These are phyloP conservation scores for Syngnathus scovelli DNA, from an alignment of 2,113 vertebrate genomes.

Conservation along the genomic window DNA sequence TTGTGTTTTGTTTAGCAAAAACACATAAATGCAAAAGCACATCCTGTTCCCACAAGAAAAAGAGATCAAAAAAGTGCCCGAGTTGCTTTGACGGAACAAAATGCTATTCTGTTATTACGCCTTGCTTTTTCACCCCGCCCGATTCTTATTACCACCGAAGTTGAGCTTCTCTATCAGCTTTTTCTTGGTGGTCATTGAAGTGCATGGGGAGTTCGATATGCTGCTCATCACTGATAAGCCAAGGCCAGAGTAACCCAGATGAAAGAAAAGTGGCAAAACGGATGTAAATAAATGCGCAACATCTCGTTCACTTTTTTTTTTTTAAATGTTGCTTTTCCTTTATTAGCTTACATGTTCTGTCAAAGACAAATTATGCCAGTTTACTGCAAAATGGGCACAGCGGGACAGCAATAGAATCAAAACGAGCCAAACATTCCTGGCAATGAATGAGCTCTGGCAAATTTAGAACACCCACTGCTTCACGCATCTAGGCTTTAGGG, in stretches of 20 bases:
- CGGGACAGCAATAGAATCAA: slow-evolving; percentile 21
- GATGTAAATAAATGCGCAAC: not conserved
- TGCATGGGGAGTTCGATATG: slow-evolving; percentile 41
- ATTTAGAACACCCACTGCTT: slow-evolving; percentile 48
- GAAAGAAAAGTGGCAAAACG: slow-evolving; percentile 30
- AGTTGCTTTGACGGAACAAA: slow-evolving; percentile 46
- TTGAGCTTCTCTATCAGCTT: slow-evolving; percentile 51
- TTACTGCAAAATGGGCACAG: slow-evolving; percentile 5
- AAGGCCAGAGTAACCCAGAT: slow-evolving; percentile 44
- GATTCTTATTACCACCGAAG: not conserved
- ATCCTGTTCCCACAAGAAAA: slow-evolving; percentile 27
- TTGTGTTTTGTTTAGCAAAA: slow-evolving; percentile 39
- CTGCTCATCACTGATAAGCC: slow-evolving; percentile 51
- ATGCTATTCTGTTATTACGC: not conserved
- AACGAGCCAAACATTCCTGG: slow-evolving; percentile 56
- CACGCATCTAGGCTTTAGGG: slow-evolving; percentile 64
- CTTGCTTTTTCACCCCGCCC: not conserved
- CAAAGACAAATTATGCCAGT: slow-evolving; percentile 3
- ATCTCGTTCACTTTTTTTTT: not conserved
- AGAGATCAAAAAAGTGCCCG: slow-evolving; percentile 19
- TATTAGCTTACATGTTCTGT: slow-evolving; percentile 1
- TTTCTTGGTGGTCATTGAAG: slow-evolving; percentile 52
- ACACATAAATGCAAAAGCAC: slow-evolving; percentile 27
- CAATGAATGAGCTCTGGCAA: slow-evolving; percentile 41
- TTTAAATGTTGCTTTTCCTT: too few relatives aligned